Base-by-base conservation (phyloP, 2,888 invertebrate genomes). In the Labia minor region DNA sequence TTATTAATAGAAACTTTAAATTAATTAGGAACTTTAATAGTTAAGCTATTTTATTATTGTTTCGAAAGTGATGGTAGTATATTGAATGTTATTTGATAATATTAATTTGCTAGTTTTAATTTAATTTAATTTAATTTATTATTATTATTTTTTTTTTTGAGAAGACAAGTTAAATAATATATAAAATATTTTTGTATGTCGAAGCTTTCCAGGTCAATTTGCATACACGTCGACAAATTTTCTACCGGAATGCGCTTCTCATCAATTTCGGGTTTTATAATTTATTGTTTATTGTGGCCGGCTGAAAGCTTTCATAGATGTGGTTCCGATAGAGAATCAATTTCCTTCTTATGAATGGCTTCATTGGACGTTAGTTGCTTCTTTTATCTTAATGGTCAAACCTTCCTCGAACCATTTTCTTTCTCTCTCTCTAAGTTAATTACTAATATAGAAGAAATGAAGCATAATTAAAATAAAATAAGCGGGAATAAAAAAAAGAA, bases 271-370 rank as follows among this genome's bases (percentile, higher is more conserved):
- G 16, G 8, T 49, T 49, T 26, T 26, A 49, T 49, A 49, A 49
- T 49, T 49, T 49, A 49, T 49, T 49, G 49, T 49, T 49, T 49
- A 49, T 49, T 49, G 49, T 49, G 49, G 49, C 49, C 49, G 16
- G 49, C 49, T 49, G 49, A 49, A 49, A 49, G 49, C 49, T 49
- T 49, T 49, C 49, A 49, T 49, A 49, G 49, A 49, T 49, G 49
- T 14, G 49, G 49, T 49, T 49, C 49, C 49, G 49, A 49, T 49
- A 49, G 49, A 49, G 49, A 49, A 49, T 49, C 49, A 49, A 49
- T 49, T 49, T 49, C 49, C 49, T 49, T 49, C 49, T 49, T 49
- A 49, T 49, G 49, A 49, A 49, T 49, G 49, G 49, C 49, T 49
- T 49, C 49, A 49, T 49, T 49, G 49, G 49, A n/a, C 49, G 14